phyloP scores from a whole-genome alignment of 1,140 invertebrate species.

The Hyphantria cunea region DNA sequence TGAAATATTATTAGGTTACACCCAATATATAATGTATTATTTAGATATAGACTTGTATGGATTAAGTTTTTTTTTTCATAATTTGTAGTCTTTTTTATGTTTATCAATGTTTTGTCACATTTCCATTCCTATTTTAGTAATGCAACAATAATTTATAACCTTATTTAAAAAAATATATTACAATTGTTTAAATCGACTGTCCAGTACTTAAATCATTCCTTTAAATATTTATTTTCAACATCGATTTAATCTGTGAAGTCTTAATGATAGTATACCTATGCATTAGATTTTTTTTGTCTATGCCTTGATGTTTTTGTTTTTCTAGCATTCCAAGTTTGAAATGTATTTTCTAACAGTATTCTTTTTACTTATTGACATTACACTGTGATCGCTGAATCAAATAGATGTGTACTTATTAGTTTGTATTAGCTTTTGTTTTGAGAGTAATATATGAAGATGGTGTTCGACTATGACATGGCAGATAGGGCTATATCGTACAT shows the following conservation, averaged over 20 bases:
- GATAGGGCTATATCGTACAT: too few relatives aligned
- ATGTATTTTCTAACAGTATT: conserved; percentile 19
- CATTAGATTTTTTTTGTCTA: not conserved
- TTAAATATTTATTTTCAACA: not conserved
- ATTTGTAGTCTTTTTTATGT: conserved; percentile 23
- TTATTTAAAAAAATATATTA: too few relatives aligned
- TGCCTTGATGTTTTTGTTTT: not conserved
- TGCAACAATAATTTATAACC: not conserved
- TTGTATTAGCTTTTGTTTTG: too few relatives aligned
- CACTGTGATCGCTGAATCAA: conserved; percentile 15
- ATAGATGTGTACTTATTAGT: conserved; percentile 15
- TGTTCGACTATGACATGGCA: too few relatives aligned
- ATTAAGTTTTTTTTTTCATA: conserved; percentile 21
- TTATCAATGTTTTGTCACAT: conserved; percentile 14
- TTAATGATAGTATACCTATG: not conserved
- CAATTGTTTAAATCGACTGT: not conserved
- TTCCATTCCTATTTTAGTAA: conserved; percentile 4
- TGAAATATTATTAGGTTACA: conserved; percentile 16
- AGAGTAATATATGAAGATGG: too few relatives aligned
- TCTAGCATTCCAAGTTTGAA: conserved; percentile 14
- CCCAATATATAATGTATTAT: conserved; percentile 30
- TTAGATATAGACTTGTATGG: conserved; percentile 28
- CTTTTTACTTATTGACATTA: conserved; percentile 14
- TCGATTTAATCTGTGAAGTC: conserved; percentile 1
- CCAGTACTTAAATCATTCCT: conserved; percentile 16